Evolutionary conservation across 2,113 vertebrate species (phyloP), one percentile per base, ranked within the genome.

Genomic region (Sylvilagus bachmani): DNA sequence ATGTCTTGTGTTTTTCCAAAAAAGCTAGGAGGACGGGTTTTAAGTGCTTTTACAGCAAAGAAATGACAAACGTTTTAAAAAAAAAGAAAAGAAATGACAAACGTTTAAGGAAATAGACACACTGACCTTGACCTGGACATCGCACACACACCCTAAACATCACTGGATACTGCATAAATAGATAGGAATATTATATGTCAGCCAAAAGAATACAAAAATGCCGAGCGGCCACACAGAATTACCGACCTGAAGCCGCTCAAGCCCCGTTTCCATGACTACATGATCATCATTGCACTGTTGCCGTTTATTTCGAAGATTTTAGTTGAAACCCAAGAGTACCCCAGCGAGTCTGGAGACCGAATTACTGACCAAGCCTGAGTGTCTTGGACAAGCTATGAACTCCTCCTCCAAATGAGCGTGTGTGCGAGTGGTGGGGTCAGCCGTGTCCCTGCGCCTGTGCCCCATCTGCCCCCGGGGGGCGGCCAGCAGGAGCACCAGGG

Each of bases 341-440:
- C 29, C 21, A n/a, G 31, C 49, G 22, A 36, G 67, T 24, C 6
- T n/a, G n/a, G 33, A 81, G 51, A 36, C n/a, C 22, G 3, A 49
- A 9, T 8, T 33, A 49, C 4, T 69, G 81, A 22, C 75, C 24
- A 29, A 51, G 27, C 17, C 6, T 10, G 17, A 64, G 21, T 62
- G 70, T 24, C 67, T 70, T 31, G 19, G 70, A 71, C 62, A 38
- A 55, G 2, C 29, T 29, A 17, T 0, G 44, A 91, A 78, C 17
- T 64, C 49, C n/a, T 14, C 51, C 44, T 87, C 51, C 44, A 14
- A 51, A 44, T 16, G 38, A 77, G 24, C 6, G 16, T 31, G 13
- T 14, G 21, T 24, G 24, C 1, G 0, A 75, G 24, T 8, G 64
- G 5, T 0, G 31, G 21, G 85, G 62, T 10, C 64, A 33, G 29